Conservation (phyloP, 2,797 vertebrate genomes). For the Myotis myotis region DNA sequence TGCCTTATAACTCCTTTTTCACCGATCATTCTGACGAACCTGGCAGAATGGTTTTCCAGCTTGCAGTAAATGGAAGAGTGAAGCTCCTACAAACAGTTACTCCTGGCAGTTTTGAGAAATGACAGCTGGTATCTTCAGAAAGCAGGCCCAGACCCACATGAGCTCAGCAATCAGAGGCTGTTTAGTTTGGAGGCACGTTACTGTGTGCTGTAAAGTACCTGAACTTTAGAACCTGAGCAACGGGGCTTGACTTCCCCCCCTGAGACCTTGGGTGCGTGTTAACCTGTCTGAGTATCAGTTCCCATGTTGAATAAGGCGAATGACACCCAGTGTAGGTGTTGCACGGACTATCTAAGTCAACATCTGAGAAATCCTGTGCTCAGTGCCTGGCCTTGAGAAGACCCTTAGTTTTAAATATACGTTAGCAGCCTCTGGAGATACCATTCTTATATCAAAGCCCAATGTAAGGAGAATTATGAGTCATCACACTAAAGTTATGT, state of each 20-base stretch:
- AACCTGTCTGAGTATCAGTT: neutral
- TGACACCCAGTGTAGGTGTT: neutral
- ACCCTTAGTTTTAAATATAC: neutral
- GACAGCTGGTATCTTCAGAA: neutral
- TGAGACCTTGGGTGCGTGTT: neutral
- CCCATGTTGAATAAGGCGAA: neutral
- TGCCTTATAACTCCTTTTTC: neutral
- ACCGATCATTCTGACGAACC: neutral
- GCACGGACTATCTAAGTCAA: neutral
- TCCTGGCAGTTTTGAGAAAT: neutral
- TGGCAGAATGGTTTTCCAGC: neutral
- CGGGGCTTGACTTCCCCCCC: neutral
- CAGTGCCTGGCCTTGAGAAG: neutral
- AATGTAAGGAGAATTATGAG: neutral
- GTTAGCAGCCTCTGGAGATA: neutral
- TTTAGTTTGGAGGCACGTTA: neutral
- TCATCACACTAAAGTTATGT: neutral
- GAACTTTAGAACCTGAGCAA: neutral
- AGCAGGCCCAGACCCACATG: neutral
- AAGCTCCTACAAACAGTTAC: neutral
- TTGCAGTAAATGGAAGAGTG: neutral
- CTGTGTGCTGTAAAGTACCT: neutral
- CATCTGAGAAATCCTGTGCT: neutral
- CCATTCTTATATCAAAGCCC: neutral
- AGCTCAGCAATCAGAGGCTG: neutral